Percentiles rank a stretch among this genome's conserved stretches.
Conservation (phyloP, 2,888 invertebrate species). For the Rhagium mordax region DNA sequence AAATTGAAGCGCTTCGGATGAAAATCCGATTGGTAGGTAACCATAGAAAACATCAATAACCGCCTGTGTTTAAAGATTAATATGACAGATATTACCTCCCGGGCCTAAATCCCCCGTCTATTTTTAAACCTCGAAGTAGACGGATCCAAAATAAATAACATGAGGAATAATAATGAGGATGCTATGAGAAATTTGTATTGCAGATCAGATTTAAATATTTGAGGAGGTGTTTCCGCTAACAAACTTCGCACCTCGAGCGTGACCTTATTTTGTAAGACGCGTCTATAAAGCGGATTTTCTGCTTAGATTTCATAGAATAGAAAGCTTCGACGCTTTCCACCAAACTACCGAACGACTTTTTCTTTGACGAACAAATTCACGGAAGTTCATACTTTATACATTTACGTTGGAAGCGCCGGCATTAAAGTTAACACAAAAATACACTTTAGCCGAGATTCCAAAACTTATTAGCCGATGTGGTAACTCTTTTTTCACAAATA, state of each 20-base stretch:
- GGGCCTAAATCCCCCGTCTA: background rate
- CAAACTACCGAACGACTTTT: conserved; percentile 18
- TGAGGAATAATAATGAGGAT: background rate
- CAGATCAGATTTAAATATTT: conserved; percentile 28
- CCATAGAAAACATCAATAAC: background rate
- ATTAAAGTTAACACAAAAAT: conserved; percentile 9
- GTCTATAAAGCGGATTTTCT: conserved; percentile 26
- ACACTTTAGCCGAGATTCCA: background rate
- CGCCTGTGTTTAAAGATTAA: background rate
- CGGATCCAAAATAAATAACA: background rate
- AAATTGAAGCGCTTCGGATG: background rate
- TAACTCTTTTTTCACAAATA: background rate
- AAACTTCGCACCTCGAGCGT: conserved; percentile 25
- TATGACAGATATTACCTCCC: background rate
- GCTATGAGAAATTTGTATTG: conserved; percentile 17
- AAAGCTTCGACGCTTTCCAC: conserved; percentile 8
- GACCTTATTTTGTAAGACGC: conserved; percentile 27
- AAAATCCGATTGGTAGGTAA: background rate
- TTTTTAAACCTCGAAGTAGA: background rate
- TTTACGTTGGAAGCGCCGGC: background rate
- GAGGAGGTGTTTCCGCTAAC: conserved; percentile 19
- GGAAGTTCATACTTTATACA: conserved; percentile 10
- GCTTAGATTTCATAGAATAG: conserved; percentile 26
- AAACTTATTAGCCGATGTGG: background rate
- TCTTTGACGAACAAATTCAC: conserved; percentile 3